Percentiles rank a stretch among this genome's conserved stretches.
These are phyloP conservation scores for Pteronura brasiliensis DNA, from an alignment of 2,113 vertebrate genomes.

Conservation along the genomic window DNA sequence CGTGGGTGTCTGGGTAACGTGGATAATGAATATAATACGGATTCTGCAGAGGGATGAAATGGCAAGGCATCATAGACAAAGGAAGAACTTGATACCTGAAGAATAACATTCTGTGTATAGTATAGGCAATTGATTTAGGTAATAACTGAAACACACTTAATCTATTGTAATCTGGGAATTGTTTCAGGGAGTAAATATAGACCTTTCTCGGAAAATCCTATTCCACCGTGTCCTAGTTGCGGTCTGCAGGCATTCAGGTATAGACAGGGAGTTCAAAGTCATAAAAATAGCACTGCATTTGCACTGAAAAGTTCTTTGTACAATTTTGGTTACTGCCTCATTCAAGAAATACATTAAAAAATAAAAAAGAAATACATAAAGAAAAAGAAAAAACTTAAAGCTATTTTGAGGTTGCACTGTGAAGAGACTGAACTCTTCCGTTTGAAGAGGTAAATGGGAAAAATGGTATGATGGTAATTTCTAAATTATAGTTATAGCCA, in stretches of 20 bases:
- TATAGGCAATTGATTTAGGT: neutral
- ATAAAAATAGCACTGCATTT: neutral
- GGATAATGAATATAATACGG: neutral
- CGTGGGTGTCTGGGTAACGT: neutral
- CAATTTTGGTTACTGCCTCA: neutral
- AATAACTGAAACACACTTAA: neutral
- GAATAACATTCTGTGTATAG: neutral
- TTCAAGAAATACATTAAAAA: neutral
- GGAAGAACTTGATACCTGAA: neutral
- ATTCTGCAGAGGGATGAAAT: neutral
- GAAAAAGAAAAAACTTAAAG: neutral
- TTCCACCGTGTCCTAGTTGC: neutral
- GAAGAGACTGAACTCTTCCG: neutral
- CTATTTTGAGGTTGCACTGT: neutral
- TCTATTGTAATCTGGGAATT: neutral
- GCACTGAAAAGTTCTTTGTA: neutral
- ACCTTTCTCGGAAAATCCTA: neutral
- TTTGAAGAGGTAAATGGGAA: neutral
- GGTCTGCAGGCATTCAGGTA: neutral
- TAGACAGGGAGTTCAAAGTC: neutral
- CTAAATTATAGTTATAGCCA: neutral
- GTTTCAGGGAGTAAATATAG: neutral
- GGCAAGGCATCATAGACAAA: neutral
- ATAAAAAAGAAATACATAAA: neutral
- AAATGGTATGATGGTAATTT: neutral